Evolutionary conservation across 1,140 invertebrate species (phyloP).

Genomic region (Hirudo medicinalis): DNA sequence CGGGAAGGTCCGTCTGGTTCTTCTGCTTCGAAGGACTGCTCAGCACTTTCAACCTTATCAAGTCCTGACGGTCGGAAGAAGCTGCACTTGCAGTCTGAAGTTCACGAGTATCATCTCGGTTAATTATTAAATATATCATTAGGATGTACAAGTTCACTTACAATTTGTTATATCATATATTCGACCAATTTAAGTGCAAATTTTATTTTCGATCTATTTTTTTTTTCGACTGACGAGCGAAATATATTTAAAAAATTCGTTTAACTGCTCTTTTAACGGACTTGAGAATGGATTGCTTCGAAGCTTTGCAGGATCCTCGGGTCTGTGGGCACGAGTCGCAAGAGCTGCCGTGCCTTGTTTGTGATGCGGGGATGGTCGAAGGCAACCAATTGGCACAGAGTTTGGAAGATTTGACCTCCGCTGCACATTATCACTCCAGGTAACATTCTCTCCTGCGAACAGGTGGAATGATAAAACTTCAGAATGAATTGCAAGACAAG

Average conservation of each 20-base stretch:
- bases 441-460: slow-evolving; percentile 43
- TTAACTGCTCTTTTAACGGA: no score
- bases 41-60: no score
- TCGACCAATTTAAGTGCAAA: no score
- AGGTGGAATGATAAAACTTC: not conserved
- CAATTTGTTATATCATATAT: no score
- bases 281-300: slow-evolving; percentile 36
- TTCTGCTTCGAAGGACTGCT: slow-evolving; percentile 27
- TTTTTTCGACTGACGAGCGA: no score
- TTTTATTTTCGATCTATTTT: no score
- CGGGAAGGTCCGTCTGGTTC: slow-evolving; percentile 36
- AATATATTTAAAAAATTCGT: no score
- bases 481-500: not conserved
- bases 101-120: no score
- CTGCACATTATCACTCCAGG: slow-evolving; percentile 47
- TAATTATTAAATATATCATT: no score
- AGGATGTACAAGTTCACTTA: no score
- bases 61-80: no score
- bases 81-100: no score
- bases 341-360: slow-evolving; percentile 40
- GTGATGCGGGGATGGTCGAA: slow-evolving; percentile 44
- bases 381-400: slow-evolving; percentile 45
- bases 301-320: slow-evolving; percentile 41
- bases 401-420: slow-evolving; percentile 44
- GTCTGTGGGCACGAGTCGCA: slow-evolving; percentile 47